Evolutionary conservation across 2,113 vertebrate species (phyloP), one percentile per base, ranked within the genome.

Genomic region (Daphoenositta chrysoptera): DNA sequence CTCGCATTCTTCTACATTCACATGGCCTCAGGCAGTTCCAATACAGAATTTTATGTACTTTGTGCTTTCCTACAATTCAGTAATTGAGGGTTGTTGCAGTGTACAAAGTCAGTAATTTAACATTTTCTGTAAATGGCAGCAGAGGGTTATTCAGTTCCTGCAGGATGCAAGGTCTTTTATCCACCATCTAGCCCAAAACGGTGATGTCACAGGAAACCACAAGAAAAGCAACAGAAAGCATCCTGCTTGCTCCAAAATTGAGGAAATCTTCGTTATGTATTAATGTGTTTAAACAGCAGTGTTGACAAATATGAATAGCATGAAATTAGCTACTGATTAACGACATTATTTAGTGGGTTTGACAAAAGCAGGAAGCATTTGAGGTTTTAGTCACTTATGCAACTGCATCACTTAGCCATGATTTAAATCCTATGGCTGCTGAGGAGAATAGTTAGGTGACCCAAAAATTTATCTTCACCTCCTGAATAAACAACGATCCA

Each of bases 81-180:
- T 94, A 97, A 96, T 95, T 96, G 89, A 90, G 75, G n/a, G 71
- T 44, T 93, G 50, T 60, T 91, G 70, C 76, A 60, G 35, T 69
- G 50, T 92, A 87, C 79, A 81, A 93, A 94, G 86, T 80, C 75
- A 69, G 89, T 75, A 90, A 96, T 97, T 93, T 94, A 95, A 94
- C 64, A 88, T 97, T 97, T 97, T 96, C 93, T 93, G 83, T 94
- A 97, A 97, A 97, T 97, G 91, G 93, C 96, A 97, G 56, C 12
- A 64, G 78, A 92, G 79, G 39, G 60, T 94, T 94, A 72, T 83
- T 95, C 78, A n/a, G 39, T 81, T 95, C 87, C 83, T 95, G 58
- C 33, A 63, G 82, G 57, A 86, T 45, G 13, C 58, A 60, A 73
- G 64, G 72, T 73, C 66, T 93, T 90, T 87, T 35, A 39, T 37